Percentiles rank a stretch among this genome's conserved stretches.
These are phyloP conservation scores for Heterotilapia buettikoferi DNA, from an alignment of 2,113 vertebrate genomes.

Conservation along the genomic window DNA sequence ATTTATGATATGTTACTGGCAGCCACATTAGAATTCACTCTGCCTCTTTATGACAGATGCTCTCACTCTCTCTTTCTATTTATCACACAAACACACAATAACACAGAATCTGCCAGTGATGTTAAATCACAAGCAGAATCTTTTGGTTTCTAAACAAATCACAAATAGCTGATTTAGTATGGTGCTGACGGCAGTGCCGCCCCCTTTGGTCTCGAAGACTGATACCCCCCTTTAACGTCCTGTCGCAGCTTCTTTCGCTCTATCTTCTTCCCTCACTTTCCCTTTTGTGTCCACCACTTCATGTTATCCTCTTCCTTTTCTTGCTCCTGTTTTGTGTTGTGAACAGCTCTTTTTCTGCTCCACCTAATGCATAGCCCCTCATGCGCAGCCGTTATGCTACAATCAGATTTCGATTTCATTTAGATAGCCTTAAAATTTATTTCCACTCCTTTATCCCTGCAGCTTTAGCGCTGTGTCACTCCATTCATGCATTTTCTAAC, in stretches of 20 bases:
- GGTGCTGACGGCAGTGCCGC: background rate
- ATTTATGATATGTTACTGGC: conserved; percentile 57
- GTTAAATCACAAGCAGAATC: conserved; percentile 28
- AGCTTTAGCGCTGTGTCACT: background rate
- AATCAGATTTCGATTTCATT: conserved; percentile 35
- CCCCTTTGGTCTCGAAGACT: background rate
- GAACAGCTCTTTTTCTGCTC: background rate
- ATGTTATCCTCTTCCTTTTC: background rate
- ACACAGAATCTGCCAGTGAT: background rate
- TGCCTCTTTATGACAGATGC: conserved; percentile 39
- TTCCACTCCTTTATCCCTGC: background rate
- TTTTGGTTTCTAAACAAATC: conserved; percentile 36
- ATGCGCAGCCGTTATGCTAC: background rate
- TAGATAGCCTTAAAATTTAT: conserved; percentile 1
- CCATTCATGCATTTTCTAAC: conserved; percentile 19
- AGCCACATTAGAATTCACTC: conserved; percentile 47
- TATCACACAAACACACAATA: conserved; percentile 24
- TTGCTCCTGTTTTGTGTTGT: background rate
- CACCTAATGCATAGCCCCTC: background rate
- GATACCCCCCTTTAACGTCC: background rate
- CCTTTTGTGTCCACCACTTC: background rate
- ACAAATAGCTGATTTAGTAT: conserved; percentile 33
- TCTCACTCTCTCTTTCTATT: conserved; percentile 16
- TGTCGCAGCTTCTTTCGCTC: background rate
- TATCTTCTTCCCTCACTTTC: background rate